These are phyloP conservation scores for Chroicocephalus ridibundus DNA, from an alignment of 2,113 vertebrate genomes.

Conservation along the genomic window DNA sequence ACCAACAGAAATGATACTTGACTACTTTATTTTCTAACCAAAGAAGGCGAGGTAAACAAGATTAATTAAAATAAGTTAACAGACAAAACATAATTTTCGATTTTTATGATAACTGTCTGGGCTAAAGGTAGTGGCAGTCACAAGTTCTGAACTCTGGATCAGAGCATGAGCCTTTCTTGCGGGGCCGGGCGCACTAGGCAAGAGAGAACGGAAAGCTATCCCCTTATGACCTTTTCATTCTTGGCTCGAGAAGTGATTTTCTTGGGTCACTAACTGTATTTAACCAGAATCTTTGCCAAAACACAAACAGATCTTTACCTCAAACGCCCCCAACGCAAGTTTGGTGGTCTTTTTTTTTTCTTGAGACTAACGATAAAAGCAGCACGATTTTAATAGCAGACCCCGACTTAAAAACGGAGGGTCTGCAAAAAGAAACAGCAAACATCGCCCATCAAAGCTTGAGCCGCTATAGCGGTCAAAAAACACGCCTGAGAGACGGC, in stretches of 20 bases:
- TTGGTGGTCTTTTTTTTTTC: background rate
- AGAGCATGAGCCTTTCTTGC: accelerated
- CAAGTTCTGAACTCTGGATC: background rate
- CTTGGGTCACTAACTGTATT: background rate
- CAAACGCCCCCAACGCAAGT: background rate
- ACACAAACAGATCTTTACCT: background rate
- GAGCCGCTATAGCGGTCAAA: background rate
- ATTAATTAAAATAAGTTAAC: background rate
- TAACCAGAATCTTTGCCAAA: background rate
- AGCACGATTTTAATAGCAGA: background rate
- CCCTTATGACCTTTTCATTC: background rate
- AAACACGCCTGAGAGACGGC: accelerated
- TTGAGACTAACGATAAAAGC: background rate
- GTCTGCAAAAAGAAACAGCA: background rate
- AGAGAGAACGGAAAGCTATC: background rate
- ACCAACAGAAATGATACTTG: background rate
- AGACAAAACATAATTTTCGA: background rate
- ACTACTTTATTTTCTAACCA: background rate
- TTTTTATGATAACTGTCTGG: background rate
- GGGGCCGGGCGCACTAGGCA: background rate
- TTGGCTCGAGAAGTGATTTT: background rate
- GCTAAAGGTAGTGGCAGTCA: background rate
- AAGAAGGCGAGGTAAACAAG: background rate
- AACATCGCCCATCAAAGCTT: background rate
- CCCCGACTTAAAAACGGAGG: background rate